Evolutionary conservation across 2,888 invertebrate genomes (phyloP).

Genomic region (Stenotaenia linearis): DNA sequence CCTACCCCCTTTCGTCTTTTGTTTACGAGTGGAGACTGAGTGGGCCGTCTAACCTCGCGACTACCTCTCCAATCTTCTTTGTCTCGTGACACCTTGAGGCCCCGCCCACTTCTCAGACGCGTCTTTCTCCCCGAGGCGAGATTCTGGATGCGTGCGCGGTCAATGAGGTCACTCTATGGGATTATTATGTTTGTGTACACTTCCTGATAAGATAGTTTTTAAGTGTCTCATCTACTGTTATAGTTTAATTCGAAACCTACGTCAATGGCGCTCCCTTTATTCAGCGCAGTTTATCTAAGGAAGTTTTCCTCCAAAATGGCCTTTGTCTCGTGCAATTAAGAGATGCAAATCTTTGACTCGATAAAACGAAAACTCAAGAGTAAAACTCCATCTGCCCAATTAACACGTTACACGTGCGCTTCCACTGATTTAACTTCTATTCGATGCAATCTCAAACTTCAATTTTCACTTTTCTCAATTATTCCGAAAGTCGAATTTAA

Average conservation of each 20-base stretch:
- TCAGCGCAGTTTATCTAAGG: conserved; percentile 10
- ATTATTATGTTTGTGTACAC: conserved; percentile 26
- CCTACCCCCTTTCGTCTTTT: background rate
- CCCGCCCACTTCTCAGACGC: conserved; percentile 23
- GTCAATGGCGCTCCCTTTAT: conserved; percentile 4
- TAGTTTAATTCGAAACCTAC: conserved; percentile 11
- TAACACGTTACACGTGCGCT: conserved; percentile 13
- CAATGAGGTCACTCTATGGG: conserved; percentile 26
- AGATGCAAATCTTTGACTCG: conserved; percentile 12
- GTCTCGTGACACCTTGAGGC: conserved; percentile 23
- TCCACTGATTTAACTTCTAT: background rate
- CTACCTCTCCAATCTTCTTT: conserved; percentile 26
- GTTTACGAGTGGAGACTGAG: conserved; percentile 19
- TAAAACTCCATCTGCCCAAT: conserved; percentile 2
- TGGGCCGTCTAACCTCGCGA: conserved; percentile 23
- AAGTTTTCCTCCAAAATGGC: conserved; percentile 13
- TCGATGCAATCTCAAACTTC: background rate
- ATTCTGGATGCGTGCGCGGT: conserved; percentile 24
- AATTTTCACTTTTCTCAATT: background rate
- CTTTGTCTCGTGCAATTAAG: conserved; percentile 24
- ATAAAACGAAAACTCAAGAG: conserved; percentile 26
- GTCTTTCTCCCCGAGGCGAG: conserved; percentile 21
- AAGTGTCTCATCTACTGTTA: conserved; percentile 23
- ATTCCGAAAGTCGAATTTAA: background rate
- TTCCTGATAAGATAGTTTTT: conserved; percentile 26